Evolutionary conservation across 2,113 vertebrate species (phyloP).

Genomic region (Desmodus rotundus): DNA sequence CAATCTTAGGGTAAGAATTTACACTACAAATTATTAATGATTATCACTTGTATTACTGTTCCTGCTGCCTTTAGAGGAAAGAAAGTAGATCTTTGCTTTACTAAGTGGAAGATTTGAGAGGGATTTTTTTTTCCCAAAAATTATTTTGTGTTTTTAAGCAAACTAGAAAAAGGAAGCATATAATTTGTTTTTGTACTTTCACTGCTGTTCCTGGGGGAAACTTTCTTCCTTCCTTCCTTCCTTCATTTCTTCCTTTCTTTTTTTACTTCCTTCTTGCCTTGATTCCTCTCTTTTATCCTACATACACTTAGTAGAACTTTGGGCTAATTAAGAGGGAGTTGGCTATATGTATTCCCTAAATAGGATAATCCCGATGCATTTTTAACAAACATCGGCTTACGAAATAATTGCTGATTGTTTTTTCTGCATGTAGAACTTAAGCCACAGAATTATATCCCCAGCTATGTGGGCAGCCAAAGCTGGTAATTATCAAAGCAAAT

Average conservation of each 20-base stretch:
- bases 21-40: neutral
- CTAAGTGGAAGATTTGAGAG: neutral
- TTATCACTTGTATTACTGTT: neutral
- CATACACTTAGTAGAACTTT: neutral
- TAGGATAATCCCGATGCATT: neutral
- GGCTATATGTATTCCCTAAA: neutral
- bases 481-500: conserved; percentile 21
- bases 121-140: neutral
- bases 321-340: neutral
- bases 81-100: neutral
- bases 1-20: neutral
- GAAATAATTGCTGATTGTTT: neutral
- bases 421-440: neutral
- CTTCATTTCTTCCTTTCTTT: too few relatives aligned
- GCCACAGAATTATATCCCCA: neutral
- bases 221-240: neutral
- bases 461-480: neutral
- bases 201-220: neutral
- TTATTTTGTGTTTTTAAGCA: neutral
- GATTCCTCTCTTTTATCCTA: neutral
- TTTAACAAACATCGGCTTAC: neutral
- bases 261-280: neutral
- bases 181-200: neutral
- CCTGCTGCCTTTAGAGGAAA: neutral
- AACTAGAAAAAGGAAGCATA: neutral